Evolutionary conservation across 2,888 invertebrate genomes (phyloP).

Genomic region (Xestia xanthographa): DNA sequence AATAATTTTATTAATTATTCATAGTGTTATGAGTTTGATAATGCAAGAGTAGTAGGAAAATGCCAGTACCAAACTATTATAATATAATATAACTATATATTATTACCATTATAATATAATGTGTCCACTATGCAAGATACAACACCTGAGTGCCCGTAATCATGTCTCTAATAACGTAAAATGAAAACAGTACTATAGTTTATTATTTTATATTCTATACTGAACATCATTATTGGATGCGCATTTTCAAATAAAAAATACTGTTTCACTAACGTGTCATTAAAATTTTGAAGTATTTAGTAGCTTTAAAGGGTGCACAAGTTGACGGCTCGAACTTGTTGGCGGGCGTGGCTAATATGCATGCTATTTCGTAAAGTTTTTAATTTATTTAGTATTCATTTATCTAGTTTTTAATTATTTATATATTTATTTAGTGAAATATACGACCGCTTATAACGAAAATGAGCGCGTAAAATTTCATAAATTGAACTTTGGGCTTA

Average conservation of each 20-base stretch:
- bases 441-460: no score
- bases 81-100: no score
- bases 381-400: no score
- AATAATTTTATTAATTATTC: conserved; percentile 2
- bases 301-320: no score
- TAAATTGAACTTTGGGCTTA: no score
- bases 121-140: conserved; percentile 23
- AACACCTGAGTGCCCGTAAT: conserved; percentile 6
- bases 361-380: no score
- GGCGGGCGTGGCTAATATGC: no score
- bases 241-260: not conserved
- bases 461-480: no score
- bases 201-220: not conserved
- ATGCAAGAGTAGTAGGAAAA: conserved; percentile 52
- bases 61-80: conserved; percentile 35
- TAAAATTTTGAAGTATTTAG: not conserved
- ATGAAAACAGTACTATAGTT: not conserved
- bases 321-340: no score
- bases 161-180: conserved; percentile 17
- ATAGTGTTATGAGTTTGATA: conserved; percentile 20
- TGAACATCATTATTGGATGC: not conserved
- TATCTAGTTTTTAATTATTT: no score
- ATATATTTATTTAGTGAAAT: no score
- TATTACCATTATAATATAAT: not conserved
- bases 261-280: not conserved